Evolutionary conservation across 2,888 invertebrate genomes (phyloP).

Genomic region (Cephus rjabovi): DNA sequence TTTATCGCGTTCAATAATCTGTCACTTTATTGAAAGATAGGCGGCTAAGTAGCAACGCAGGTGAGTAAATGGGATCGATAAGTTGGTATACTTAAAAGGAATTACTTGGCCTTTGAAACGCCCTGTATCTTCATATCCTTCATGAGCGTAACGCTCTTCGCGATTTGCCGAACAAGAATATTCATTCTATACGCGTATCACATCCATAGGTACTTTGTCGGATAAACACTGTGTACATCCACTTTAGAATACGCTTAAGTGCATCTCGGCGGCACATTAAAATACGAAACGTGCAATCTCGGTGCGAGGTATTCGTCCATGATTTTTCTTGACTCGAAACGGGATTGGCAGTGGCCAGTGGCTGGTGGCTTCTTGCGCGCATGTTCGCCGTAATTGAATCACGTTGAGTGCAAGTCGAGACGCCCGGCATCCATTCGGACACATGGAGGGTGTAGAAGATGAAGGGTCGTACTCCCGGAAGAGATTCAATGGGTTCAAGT

Average conservation of each 20-base stretch:
- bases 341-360: conserved; percentile 1
- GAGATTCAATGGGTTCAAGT: too few species aligned
- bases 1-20: neutral
- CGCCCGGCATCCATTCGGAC: too few species aligned
- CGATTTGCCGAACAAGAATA: too few species aligned
- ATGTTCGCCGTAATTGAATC: conserved; percentile 3
- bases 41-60: neutral
- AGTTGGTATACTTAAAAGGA: too few species aligned
- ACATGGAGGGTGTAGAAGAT: too few species aligned
- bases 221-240: conserved; percentile 25
- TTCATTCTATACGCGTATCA: too few species aligned
- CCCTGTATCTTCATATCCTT: too few species aligned
- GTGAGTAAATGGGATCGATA: too few species aligned
- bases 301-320: conserved; percentile 40
- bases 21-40: neutral
- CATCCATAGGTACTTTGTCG: conserved; percentile 13
- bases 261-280: conserved; percentile 43
- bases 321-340: conserved; percentile 35
- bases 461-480: too few species aligned
- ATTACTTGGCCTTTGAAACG: too few species aligned
- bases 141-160: too few species aligned
- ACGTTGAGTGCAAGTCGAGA: neutral
- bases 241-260: conserved; percentile 21
- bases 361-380: neutral
- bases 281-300: conserved; percentile 42